Conservation (phyloP, 2,797 vertebrate genomes). For the Labroides dimidiatus region DNA sequence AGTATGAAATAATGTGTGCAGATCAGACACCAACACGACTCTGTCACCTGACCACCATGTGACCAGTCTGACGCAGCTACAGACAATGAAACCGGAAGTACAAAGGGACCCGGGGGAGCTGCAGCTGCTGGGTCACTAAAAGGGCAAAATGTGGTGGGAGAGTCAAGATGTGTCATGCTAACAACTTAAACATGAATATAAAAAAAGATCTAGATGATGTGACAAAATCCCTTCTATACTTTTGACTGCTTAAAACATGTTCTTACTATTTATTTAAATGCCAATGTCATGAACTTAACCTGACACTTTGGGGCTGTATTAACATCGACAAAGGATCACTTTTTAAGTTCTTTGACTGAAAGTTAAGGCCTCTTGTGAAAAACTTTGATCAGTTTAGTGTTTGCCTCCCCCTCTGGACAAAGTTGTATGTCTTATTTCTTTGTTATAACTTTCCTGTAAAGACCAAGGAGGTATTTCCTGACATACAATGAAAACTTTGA, state of each 20-base stretch:
- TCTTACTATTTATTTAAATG: no score
- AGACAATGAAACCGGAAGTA: conserved; percentile 37
- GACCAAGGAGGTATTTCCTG: no score
- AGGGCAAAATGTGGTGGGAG: neutral
- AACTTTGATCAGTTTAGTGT: no score
- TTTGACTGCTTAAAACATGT: neutral
- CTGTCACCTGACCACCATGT: conserved; percentile 69
- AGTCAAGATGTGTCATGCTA: conserved; percentile 10
- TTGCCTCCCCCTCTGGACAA: no score
- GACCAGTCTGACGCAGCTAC: conserved; percentile 38
- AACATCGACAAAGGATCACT: no score
- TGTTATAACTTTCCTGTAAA: no score
- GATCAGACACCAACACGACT: conserved; percentile 45
- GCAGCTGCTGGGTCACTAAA: conserved; percentile 23
- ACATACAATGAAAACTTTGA: no score
- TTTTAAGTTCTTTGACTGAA: no score
- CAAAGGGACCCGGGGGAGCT: conserved; percentile 24
- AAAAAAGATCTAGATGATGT: neutral
- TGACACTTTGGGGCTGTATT: no score
- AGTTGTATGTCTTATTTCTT: no score
- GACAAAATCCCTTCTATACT: neutral
- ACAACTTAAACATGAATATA: neutral
- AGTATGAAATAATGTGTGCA: conserved; percentile 1
- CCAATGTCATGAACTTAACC: no score
- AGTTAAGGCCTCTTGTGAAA: no score